phyloP scores from a whole-genome alignment of 2,888 invertebrate genomes.

The Stenchaetothrips biformis region DNA sequence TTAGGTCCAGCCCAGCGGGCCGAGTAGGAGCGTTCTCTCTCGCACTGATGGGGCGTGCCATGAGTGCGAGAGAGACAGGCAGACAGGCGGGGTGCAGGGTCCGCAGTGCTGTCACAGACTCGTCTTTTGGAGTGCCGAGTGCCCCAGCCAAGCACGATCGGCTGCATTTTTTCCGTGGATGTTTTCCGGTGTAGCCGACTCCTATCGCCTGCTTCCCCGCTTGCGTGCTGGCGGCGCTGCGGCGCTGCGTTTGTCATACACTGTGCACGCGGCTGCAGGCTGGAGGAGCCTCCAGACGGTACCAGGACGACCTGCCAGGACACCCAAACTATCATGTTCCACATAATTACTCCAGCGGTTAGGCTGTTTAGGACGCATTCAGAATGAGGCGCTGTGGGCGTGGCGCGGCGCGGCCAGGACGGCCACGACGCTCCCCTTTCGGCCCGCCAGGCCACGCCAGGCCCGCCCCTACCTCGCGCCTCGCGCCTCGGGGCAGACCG shows the following conservation, averaged over 20 bases:
- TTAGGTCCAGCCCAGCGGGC: not conserved
- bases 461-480: no score
- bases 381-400: slow-evolving; percentile 26
- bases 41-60: no score
- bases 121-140: no score
- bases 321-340: not conserved
- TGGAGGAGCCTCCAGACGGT: slow-evolving; percentile 39
- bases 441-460: no score
- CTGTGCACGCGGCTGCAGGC: slow-evolving; percentile 41
- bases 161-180: no score
- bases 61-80: no score
- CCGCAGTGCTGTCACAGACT: no score
- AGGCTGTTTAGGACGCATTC: not conserved
- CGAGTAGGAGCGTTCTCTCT: no score
- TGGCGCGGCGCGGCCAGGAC: slow-evolving; percentile 32
- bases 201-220: not conserved
- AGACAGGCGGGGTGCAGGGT: no score
- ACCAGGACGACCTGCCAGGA: slow-evolving; percentile 25
- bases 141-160: no score
- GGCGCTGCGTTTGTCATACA: not conserved
- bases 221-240: not conserved
- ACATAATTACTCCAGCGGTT: not conserved
- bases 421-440: slow-evolving; percentile 35
- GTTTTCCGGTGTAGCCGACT: no score
- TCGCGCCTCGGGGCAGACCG: slow-evolving; percentile 30